A percentile compares a stretch with the other conserved stretches of the same genome.
Evolutionary conservation across 2,888 invertebrate genomes (phyloP).

Genomic region (Ophonus ardosiacus): DNA sequence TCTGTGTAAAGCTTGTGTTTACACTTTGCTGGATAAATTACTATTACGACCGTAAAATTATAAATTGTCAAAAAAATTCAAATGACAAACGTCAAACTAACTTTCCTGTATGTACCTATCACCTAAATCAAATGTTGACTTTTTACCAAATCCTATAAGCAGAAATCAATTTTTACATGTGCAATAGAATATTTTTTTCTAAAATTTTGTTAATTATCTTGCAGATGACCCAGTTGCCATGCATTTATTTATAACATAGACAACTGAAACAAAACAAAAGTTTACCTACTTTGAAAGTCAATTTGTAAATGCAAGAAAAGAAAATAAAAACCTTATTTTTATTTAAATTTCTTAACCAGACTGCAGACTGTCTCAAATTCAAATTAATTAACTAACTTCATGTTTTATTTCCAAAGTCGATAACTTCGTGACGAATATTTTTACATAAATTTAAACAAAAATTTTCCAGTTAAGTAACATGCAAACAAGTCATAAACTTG

Average conservation of each 20-base stretch:
- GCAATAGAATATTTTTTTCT: no score
- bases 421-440: constrained; percentile 15
- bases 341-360: constrained; percentile 15
- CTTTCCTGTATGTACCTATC: no score
- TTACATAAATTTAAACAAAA: constrained; percentile 26
- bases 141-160: no score
- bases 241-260: constrained; percentile 2
- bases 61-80: no score
- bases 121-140: no score
- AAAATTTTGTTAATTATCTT: no score
- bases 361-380: background rate
- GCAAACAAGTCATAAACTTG: constrained; percentile 36
- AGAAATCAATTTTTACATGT: no score
- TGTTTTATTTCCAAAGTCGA: constrained; percentile 17
- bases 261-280: background rate
- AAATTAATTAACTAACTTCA: constrained; percentile 22
- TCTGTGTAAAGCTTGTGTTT: no score
- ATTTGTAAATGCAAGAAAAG: background rate
- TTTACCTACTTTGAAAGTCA: constrained; percentile 21
- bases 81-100: no score
- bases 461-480: constrained; percentile 31
- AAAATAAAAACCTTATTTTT: constrained; percentile 13
- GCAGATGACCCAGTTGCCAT: no score
- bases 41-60: no score
- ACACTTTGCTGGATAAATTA: no score